Base-by-base conservation (phyloP, 2,113 vertebrate genomes). In the Neodontobutis hainanensis region DNA sequence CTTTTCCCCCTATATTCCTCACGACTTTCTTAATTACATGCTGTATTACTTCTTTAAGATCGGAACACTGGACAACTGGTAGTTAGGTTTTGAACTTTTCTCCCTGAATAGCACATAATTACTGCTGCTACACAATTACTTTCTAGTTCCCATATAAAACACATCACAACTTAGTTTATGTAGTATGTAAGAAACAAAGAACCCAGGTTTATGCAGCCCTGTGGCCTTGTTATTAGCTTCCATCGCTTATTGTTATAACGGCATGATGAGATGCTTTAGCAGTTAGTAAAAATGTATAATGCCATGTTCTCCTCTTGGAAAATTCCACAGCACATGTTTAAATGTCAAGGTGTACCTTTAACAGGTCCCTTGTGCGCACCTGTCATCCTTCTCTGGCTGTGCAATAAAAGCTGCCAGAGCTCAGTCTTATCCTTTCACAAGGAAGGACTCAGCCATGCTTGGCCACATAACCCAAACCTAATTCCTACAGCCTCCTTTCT, bases 301-400 rank as follows among this genome's bases (percentile, higher is more conserved):
- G 58, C 42, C 45, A 61, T 27, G 70, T 40, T 52, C 32, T 61
- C 12, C 38, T 19, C 4, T 4, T 65, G 55, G 44, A 78, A 85
- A 82, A 74, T 72, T 68, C 42, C 43, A 63, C 55, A 56, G 45
- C 47, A 68, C 15, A 68, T 66, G 36, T 84, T 70, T 71, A 77
- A 85, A 81, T 82, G 77, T 84, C 74, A 78, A 59, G 70, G 76
- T 75, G 69, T 78, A 59, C 65, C 73, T 80, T 61, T 81, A 86
- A 84, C 83, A 70, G 80, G 75, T 87, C 83, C 75, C 81, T 75
- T 75, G 73, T 84, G 81, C 62, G 67, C 62, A 73, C 77, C 85
- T 87, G 83, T 78, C 81, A 81, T 81, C 79, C 73, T 82, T 61
- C 59, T 77, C 59, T 61, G 65, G 63, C 73, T 85, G 55, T 51